Evolutionary conservation across 2,888 invertebrate species (phyloP), one percentile per base, ranked within the genome.

Genomic region (Smittia sp.): DNA sequence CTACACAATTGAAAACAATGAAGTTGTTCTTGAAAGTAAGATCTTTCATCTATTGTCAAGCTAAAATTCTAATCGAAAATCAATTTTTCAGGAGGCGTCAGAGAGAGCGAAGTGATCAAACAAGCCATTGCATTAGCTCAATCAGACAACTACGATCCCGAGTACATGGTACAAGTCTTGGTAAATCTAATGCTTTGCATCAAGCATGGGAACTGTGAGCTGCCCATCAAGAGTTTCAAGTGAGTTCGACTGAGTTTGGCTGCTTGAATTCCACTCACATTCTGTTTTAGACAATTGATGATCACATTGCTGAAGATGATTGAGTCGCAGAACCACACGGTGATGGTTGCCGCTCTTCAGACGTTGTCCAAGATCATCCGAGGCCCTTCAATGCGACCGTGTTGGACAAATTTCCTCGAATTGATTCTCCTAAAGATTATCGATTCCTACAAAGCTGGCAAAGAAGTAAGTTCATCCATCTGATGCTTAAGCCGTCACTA

Each of bases 351-450:
- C 75, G 92, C 93, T 0, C 86, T 96, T 70, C 88, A 90, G 78
- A 92, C 92, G 20, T 85, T 97, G 58, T 87, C 92, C 75, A 95
- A 95, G 84, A 89, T 98, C 79, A 87, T 96, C 77, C 88, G 92
- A 76, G 88, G 91, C 73, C 86, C 88, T 41, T 88, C 90, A 79
- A 87, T 94, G 77, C 85, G 92, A 58, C 85, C 89, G 75, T 89
- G 90, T 77, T 96, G 97, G 88, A 87, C 89, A 76, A 90, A 90
- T 78, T 98, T 93, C 84, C 90, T 94, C 74, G 98, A 98, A 84
- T 86, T 98, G 74, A 90, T 97, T 46, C 88, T 96, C 74, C 84
- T 98, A 69, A 91, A 93, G 82, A 91, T 98, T 13, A 88, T 98
- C 77, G 90, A 93, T 80, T 92, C 93, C 73, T 94, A 96, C 84